A percentile compares a stretch with the other conserved stretches of the same genome.
phyloP scores from a whole-genome alignment of 1,140 invertebrate species.

The Anoplophora glabripennis region DNA sequence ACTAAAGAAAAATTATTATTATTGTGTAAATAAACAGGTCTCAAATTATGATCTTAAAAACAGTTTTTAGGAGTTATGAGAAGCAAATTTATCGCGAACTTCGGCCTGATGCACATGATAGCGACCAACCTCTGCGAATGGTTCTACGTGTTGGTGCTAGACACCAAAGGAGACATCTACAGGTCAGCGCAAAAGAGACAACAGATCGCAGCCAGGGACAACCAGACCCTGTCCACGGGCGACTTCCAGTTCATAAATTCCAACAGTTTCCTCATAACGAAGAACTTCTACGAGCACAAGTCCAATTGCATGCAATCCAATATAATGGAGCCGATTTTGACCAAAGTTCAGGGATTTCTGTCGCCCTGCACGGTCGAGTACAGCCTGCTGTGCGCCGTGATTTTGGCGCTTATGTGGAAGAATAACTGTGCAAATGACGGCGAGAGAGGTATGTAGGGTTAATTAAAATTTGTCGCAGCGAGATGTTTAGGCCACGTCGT shows the following conservation, averaged over 20 bases:
- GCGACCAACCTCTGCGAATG: slow-evolving; percentile 78
- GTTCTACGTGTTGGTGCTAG: slow-evolving; percentile 73
- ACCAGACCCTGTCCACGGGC: slow-evolving; percentile 31
- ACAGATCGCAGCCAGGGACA: slow-evolving; percentile 8
- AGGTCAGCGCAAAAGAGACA: slow-evolving; percentile 20
- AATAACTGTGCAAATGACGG: slow-evolving; percentile 46
- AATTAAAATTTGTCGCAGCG: too few species aligned
- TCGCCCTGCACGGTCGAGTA: slow-evolving; percentile 74
- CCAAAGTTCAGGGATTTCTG: slow-evolving; percentile 64
- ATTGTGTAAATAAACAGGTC: too few species aligned
- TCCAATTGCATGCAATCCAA: slow-evolving; percentile 51
- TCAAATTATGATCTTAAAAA: not conserved
- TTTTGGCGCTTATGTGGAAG: slow-evolving; percentile 63
- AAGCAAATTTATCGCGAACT: slow-evolving; percentile 64
- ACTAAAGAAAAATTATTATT: too few species aligned
- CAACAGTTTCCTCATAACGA: slow-evolving; percentile 28
- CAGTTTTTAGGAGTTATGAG: slow-evolving; percentile 53
- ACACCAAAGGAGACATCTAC: slow-evolving; percentile 73
- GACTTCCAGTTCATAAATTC: slow-evolving; percentile 27
- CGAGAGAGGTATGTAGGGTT: not conserved
- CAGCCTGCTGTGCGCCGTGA: slow-evolving; percentile 68
- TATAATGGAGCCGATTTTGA: slow-evolving; percentile 62
- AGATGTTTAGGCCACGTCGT: too few species aligned
- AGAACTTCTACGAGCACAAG: slow-evolving; percentile 32
- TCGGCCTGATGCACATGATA: slow-evolving; percentile 79